Evolutionary conservation across 2,888 invertebrate genomes (phyloP).

Genomic region (Conus canariensis): DNA sequence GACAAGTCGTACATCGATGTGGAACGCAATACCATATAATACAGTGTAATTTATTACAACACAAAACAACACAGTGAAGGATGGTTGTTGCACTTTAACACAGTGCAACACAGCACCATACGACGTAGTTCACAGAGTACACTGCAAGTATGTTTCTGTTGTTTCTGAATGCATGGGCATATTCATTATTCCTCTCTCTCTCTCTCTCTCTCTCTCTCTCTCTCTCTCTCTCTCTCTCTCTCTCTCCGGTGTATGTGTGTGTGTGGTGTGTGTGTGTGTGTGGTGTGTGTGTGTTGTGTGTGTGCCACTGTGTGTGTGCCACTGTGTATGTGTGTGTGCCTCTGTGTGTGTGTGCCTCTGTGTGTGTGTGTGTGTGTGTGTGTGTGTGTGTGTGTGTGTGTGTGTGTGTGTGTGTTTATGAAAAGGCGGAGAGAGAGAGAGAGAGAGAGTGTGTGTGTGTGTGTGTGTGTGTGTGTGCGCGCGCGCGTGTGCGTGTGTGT

Average conservation of each 20-base stretch:
- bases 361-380: constrained; percentile 18
- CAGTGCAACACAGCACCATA: too few species aligned
- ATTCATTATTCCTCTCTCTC: too few species aligned
- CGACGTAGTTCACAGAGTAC: too few species aligned
- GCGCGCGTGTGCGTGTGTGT: background rate
- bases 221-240: too few species aligned
- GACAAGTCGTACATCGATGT: too few species aligned
- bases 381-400: constrained; percentile 9
- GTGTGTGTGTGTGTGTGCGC: background rate
- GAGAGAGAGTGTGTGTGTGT: background rate
- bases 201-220: too few species aligned
- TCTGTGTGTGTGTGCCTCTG: constrained; percentile 5
- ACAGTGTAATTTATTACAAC: too few species aligned
- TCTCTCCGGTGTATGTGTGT: background rate
- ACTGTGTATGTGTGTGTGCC: background rate
- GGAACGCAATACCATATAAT: too few species aligned
- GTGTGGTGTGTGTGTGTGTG: constrained; percentile 15
- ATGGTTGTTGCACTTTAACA: too few species aligned
- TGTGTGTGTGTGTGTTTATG: background rate
- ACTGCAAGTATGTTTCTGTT: too few species aligned
- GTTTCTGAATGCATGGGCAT: too few species aligned
- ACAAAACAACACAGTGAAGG: too few species aligned
- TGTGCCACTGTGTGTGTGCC: background rate
- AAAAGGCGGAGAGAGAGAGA: background rate
- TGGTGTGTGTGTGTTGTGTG: background rate